These are phyloP conservation scores for Macrobrachium rosenbergii DNA, from an alignment of 1,140 invertebrate genomes.

Conservation along the genomic window DNA sequence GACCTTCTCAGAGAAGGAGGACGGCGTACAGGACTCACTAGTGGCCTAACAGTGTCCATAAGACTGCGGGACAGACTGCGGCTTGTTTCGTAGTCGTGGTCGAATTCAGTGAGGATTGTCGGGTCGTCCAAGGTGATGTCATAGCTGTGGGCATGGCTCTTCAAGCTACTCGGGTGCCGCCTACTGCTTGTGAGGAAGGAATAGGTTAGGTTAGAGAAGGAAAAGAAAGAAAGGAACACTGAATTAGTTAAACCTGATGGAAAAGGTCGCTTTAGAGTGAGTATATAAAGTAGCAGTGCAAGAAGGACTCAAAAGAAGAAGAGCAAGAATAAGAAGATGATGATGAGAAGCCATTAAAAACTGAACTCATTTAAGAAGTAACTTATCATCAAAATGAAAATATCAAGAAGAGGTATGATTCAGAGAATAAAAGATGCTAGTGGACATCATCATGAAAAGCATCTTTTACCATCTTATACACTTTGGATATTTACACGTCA, in stretches of 20 bases:
- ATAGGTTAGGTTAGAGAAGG: slow-evolving; percentile 59
- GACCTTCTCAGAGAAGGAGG: slow-evolving; percentile 45
- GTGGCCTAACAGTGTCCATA: slow-evolving; percentile 34
- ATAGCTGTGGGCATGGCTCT: slow-evolving; percentile 55
- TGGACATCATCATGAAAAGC: too few species aligned
- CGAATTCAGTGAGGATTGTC: slow-evolving; percentile 40
- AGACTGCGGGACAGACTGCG: slow-evolving; percentile 47
- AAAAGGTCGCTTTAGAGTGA: slow-evolving; percentile 51
- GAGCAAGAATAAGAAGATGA: neutral
- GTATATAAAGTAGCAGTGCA: slow-evolving; percentile 29
- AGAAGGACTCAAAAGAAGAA: neutral
- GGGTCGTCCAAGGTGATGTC: slow-evolving; percentile 50
- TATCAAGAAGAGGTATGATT: neutral
- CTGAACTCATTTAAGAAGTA: neutral
- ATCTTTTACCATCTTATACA: too few species aligned
- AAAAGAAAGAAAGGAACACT: slow-evolving; percentile 61
- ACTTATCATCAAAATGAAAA: slow-evolving; percentile 10
- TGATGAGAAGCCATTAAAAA: neutral
- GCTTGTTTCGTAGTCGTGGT: slow-evolving; percentile 16
- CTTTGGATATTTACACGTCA: too few species aligned
- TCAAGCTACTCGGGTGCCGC: slow-evolving; percentile 62
- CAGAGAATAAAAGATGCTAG: too few species aligned
- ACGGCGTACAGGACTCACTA: slow-evolving; percentile 47
- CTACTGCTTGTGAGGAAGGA: slow-evolving; percentile 57
- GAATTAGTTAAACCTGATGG: slow-evolving; percentile 59